These are phyloP conservation scores for Leptinotarsa texana DNA, from an alignment of 1,140 invertebrate genomes.

Conservation along the genomic window DNA sequence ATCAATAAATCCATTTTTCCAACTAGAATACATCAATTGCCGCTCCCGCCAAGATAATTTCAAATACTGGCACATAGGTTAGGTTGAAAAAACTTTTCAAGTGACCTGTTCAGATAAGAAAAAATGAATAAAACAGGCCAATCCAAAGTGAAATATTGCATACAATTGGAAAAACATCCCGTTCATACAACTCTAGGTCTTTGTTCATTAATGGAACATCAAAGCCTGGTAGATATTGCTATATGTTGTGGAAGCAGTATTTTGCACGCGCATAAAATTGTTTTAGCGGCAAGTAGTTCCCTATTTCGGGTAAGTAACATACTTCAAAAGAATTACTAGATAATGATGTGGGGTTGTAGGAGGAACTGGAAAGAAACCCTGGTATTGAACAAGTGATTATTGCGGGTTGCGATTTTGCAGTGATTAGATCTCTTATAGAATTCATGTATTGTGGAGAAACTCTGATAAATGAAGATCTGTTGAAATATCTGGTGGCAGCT, in stretches of 20 bases:
- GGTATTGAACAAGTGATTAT: conserved; percentile 49
- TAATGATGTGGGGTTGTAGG: conserved; percentile 14
- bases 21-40: background rate
- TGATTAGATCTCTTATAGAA: conserved; percentile 51
- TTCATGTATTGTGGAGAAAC: conserved; percentile 54
- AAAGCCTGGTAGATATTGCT: conserved; percentile 52
- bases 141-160: conserved; percentile 39
- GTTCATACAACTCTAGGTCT: conserved; percentile 44
- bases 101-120: background rate
- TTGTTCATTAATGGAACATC: conserved; percentile 52
- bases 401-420: conserved; percentile 48
- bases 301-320: conserved; percentile 36
- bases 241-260: conserved; percentile 52
- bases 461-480: conserved; percentile 44
- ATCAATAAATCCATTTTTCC: background rate
- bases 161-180: conserved; percentile 51
- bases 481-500: conserved; percentile 49
- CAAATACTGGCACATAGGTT: background rate
- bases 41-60: background rate
- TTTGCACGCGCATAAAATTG: conserved; percentile 52
- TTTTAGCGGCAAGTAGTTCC: conserved; percentile 50
- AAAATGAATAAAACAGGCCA: conserved; percentile 35
- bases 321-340: too few relatives aligned
- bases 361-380: conserved; percentile 41
- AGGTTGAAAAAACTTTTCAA: background rate